These are phyloP conservation scores for Florisuga fusca DNA, from an alignment of 2,797 vertebrate species.

Conservation along the genomic window DNA sequence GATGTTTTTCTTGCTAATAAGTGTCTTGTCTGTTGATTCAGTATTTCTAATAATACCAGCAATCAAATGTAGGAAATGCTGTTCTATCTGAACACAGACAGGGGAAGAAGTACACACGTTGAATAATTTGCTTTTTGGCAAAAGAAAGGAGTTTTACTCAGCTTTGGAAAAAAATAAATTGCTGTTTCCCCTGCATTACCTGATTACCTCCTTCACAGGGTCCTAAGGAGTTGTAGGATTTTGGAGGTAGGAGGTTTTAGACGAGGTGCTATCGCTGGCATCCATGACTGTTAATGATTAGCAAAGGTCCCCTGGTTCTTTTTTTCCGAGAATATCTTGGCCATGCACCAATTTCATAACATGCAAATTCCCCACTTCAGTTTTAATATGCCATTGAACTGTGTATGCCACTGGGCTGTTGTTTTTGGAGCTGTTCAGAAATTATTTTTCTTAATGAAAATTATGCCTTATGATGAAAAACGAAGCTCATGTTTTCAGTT, in stretches of 20 bases:
- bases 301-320: slow-evolving; percentile 28
- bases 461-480: slow-evolving; percentile 47
- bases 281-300: slow-evolving; percentile 3
- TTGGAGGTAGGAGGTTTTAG: slow-evolving; percentile 36
- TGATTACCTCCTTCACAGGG: background rate
- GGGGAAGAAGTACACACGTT: background rate
- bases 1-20: background rate
- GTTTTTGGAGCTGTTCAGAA: slow-evolving; percentile 52
- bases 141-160: slow-evolving; percentile 4
- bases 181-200: slow-evolving; percentile 6
- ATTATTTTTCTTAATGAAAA: slow-evolving; percentile 64
- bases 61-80: background rate
- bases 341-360: slow-evolving; percentile 19
- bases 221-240: background rate
- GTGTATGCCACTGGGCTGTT: slow-evolving; percentile 51
- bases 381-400: slow-evolving; percentile 68
- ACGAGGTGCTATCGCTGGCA: slow-evolving; percentile 13
- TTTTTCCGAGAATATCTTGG: slow-evolving; percentile 58
- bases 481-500: slow-evolving; percentile 42
- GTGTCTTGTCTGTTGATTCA: background rate
- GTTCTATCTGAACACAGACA: background rate
- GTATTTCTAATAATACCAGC: background rate
- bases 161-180: slow-evolving; percentile 3
- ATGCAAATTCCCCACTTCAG: slow-evolving; percentile 32
- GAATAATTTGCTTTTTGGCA: background rate